Percentiles rank a stretch among this genome's conserved stretches.
Evolutionary conservation across 1,140 invertebrate species (phyloP).

Genomic region (Drosophila rhopaloa): DNA sequence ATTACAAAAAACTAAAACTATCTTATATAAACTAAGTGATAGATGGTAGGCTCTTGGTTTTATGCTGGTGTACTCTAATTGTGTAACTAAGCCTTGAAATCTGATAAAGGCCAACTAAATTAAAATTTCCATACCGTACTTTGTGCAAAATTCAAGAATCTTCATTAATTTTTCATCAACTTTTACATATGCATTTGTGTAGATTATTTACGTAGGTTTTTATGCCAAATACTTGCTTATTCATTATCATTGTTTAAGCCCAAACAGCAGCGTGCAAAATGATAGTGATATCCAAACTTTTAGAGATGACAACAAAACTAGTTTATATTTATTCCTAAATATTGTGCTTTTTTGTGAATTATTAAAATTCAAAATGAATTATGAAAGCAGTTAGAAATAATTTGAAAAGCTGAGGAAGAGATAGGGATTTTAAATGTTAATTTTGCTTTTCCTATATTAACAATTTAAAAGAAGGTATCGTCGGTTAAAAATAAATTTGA

Average conservation of each 20-base stretch:
- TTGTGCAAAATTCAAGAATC: background rate
- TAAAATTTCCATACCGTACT: background rate
- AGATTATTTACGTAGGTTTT: background rate
- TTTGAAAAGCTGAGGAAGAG: background rate
- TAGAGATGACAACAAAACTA: background rate
- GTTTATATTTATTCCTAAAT: too few species aligned
- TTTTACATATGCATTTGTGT: background rate
- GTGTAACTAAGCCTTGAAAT: background rate
- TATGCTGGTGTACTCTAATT: background rate
- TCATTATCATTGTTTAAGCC: background rate
- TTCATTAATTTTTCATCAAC: too few species aligned
- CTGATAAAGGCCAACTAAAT: background rate
- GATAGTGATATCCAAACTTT: background rate
- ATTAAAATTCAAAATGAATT: too few species aligned
- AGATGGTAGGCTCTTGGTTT: too few species aligned
- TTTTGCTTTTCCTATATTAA: too few species aligned
- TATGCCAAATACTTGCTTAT: background rate
- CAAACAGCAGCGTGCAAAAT: background rate
- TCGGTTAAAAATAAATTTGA: background rate
- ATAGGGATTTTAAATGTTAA: background rate
- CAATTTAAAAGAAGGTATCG: too few species aligned
- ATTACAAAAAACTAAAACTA: too few species aligned
- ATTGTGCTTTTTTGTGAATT: too few species aligned
- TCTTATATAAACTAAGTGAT: too few species aligned
- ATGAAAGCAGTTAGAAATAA: background rate